phyloP scores from a whole-genome alignment of 2,797 vertebrate genomes.

The Lutjanus campechanus region DNA sequence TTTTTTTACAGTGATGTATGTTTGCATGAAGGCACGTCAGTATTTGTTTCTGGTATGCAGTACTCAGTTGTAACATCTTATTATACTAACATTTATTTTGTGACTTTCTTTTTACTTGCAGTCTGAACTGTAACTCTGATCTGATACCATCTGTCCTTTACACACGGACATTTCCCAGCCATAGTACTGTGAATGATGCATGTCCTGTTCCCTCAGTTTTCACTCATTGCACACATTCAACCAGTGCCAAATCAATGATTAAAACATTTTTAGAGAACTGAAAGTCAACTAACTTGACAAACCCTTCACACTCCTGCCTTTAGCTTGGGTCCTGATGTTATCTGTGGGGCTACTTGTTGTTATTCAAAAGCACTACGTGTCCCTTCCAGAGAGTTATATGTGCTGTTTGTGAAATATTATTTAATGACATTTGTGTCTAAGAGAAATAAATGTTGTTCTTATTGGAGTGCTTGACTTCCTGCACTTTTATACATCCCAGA shows the following conservation, averaged over 20 bases:
- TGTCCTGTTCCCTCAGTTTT: conserved; percentile 36
- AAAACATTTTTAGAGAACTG: conserved; percentile 4
- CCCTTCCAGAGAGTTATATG: conserved; percentile 22
- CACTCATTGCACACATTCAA: conserved; percentile 14
- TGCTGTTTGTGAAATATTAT: conserved; percentile 64
- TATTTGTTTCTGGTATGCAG: conserved; percentile 38
- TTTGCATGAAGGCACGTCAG: conserved; percentile 49
- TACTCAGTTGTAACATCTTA: conserved; percentile 11
- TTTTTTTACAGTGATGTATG: conserved; percentile 31
- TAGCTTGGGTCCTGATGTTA: conserved; percentile 34
- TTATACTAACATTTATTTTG: conserved; percentile 31
- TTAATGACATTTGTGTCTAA: conserved; percentile 57
- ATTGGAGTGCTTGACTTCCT: conserved; percentile 15
- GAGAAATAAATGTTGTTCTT: conserved; percentile 64
- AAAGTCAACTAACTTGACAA: not conserved
- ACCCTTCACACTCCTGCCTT: conserved; percentile 26
- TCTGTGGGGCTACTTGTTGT: conserved; percentile 29
- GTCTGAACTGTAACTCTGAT: conserved; percentile 29
- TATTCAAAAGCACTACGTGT: conserved; percentile 21
- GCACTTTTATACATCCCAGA: not conserved
- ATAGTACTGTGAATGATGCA: conserved; percentile 53
- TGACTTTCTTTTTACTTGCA: conserved; percentile 26
- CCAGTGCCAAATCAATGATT: conserved; percentile 45
- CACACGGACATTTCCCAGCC: conserved; percentile 10
- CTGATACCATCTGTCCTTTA: conserved; percentile 18